Percentiles rank a stretch among this genome's conserved stretches.
Evolutionary conservation across 2,113 vertebrate species (phyloP).

Genomic region (Amia ocellicauda): DNA sequence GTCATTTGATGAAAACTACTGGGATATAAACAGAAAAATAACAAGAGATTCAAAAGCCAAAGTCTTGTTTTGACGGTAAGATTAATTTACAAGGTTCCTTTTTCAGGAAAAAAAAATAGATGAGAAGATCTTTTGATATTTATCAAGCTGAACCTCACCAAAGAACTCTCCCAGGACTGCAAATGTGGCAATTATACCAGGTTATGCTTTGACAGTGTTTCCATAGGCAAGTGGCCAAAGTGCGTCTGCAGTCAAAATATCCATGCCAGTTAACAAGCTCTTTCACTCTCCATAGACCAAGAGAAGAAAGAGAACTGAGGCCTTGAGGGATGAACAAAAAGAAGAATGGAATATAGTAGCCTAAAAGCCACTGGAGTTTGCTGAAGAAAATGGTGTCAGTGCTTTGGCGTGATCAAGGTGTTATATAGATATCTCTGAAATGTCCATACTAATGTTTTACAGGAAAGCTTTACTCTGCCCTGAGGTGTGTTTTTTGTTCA

Average conservation of each 20-base stretch:
- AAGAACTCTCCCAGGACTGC: conserved; percentile 86
- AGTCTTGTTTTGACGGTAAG: conserved; percentile 77
- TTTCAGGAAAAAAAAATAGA: conserved; percentile 58
- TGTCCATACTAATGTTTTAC: conserved; percentile 48
- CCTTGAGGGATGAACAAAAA: conserved; percentile 79
- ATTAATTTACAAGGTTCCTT: conserved; percentile 88
- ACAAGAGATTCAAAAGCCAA: conserved; percentile 64
- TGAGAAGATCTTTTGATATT: conserved; percentile 90
- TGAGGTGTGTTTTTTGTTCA: conserved; percentile 57
- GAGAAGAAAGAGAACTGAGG: conserved; percentile 82
- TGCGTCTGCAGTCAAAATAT: conserved; percentile 92
- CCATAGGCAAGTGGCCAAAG: conserved; percentile 97
- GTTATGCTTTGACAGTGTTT: conserved; percentile 94
- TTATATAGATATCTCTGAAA: conserved; percentile 56
- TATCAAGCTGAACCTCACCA: conserved; percentile 82
- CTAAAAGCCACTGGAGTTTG: conserved; percentile 78
- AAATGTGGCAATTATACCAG: conserved; percentile 98
- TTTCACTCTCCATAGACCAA: conserved; percentile 79
- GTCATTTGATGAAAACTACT: conserved; percentile 72
- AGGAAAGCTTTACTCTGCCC: conserved; percentile 56
- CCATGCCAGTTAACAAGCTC: conserved; percentile 97
- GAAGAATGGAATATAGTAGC: conserved; percentile 57
- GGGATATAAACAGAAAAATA: conserved; percentile 72
- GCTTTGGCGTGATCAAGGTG: conserved; percentile 84
- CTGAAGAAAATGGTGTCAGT: conserved; percentile 77